These are phyloP conservation scores for Drosophila persimilis DNA, from an alignment of 1,140 invertebrate genomes.

Conservation along the genomic window DNA sequence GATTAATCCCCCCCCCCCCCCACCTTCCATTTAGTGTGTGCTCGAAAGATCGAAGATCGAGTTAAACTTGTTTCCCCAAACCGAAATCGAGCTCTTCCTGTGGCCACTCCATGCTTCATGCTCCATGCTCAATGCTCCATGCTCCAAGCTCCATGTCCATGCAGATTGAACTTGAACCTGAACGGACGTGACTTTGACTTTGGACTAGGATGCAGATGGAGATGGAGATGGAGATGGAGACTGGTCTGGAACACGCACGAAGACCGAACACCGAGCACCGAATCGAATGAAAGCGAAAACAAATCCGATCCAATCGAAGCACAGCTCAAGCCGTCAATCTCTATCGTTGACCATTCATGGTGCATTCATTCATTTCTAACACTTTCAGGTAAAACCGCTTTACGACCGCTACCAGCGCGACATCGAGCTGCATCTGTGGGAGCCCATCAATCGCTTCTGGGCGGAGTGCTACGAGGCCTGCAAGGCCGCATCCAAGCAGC, in stretches of 20 bases:
- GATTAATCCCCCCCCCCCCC: neutral
- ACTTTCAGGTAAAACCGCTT: slow-evolving; percentile 82
- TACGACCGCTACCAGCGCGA: slow-evolving; percentile 83
- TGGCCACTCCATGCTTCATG: slow-evolving; percentile 13
- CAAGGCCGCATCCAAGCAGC: slow-evolving; percentile 85
- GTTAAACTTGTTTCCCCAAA: slow-evolving; percentile 62
- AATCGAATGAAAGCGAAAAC: slow-evolving; percentile 67
- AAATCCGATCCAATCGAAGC: slow-evolving; percentile 35
- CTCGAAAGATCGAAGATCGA: slow-evolving; percentile 32
- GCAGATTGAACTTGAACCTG: slow-evolving; percentile 75
- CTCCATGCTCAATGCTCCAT: slow-evolving; percentile 12
- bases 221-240: slow-evolving; percentile 17
- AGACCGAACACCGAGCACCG: slow-evolving; percentile 15
- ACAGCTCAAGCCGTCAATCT: slow-evolving; percentile 30
- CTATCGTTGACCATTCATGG: slow-evolving; percentile 3
- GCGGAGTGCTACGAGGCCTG: slow-evolving; percentile 85
- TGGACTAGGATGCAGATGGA: slow-evolving; percentile 13
- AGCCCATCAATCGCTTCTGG: slow-evolving; percentile 85
- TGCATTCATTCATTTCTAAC: slow-evolving; percentile 9
- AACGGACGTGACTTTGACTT: slow-evolving; percentile 56
- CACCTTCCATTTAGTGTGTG: neutral
- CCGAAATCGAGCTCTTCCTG: slow-evolving; percentile 62
- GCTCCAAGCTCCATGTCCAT: slow-evolving; percentile 19
- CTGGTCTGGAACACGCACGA: slow-evolving; percentile 41
- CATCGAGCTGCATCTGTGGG: slow-evolving; percentile 83